Base-by-base conservation (phyloP, 2,888 invertebrate species). In the Pheosia tremula region DNA sequence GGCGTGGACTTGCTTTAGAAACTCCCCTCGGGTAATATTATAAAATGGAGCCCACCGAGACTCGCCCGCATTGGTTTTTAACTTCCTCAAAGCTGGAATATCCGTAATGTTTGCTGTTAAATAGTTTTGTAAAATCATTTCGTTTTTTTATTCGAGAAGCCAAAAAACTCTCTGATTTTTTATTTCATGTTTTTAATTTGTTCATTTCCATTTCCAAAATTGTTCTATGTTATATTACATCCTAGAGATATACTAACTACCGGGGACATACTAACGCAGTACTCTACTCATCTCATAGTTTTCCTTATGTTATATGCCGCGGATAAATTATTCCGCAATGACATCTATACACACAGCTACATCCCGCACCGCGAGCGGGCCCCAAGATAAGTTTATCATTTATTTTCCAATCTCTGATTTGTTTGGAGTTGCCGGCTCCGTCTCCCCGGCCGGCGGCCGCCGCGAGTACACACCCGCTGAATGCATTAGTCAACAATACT, bases 1-100 rank as follows among this genome's bases (percentile, higher is more conserved):
- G n/a, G 58, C 56, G 61, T 39, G 39, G 57, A 49, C 55, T 50
- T 13, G 59, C 63, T 57, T 58, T 66, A 49, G 61, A 66, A 64
- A 64, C 60, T 64, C 57, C 53, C 50, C 54, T 8, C 45, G 24
- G 47, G 52, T 59, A 11, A 59, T 60, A 61, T 61, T 62, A 56
- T 58, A 61, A 54, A 39, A 45, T 39, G n/a, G 10, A 37, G 38
- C 56, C 50, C 13, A n/a, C 41, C 10, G 13, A 49, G 36, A 10
- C 8, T 10, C 36, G 53, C 53, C 11, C 53, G 37, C 53, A 53
- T 53, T 53, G 53, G 11, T 53, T 53, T 53, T 53, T 37, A 53
- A 53, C 53, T 37, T 53, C 37, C 37, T 37, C 37, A 24, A 53
- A 53, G 37, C 37, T 7, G 6, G 24, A 3, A 24, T 24, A 24